A percentile compares a stretch with the other conserved stretches of the same genome.
Conservation (phyloP, 2,888 invertebrate genomes). For the Cylindroiulus punctatus region DNA sequence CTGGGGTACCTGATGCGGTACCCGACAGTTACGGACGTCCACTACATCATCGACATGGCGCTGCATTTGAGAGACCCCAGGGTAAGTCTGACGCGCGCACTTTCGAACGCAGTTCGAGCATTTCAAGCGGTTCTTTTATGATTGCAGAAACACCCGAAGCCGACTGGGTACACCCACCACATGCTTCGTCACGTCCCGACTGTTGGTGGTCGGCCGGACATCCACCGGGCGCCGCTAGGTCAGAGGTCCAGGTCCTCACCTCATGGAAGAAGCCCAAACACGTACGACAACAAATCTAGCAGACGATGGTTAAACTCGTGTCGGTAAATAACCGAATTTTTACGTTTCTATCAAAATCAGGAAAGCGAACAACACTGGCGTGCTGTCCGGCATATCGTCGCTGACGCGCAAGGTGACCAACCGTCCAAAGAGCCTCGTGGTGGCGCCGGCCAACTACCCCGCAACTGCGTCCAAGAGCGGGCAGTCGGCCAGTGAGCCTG, state of each 20-base stretch:
- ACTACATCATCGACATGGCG: conserved; percentile 73
- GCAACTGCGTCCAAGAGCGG: background rate
- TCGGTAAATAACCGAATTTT: too few relatives aligned
- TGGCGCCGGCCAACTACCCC: background rate
- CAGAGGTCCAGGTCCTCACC: background rate
- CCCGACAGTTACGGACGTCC: conserved; percentile 74
- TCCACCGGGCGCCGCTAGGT: conserved; percentile 56
- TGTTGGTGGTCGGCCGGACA: conserved; percentile 57
- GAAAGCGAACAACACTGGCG: conserved; percentile 40
- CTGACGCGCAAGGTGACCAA: conserved; percentile 53
- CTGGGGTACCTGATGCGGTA: conserved; percentile 76
- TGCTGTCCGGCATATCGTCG: conserved; percentile 54
- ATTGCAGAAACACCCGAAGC: conserved; percentile 57
- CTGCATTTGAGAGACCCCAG: conserved; percentile 63
- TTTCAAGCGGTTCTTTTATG: background rate
- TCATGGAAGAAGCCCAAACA: background rate
- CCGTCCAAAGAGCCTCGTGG: conserved; percentile 54
- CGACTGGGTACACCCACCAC: conserved; percentile 55
- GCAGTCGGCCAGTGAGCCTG: conserved; percentile 53
- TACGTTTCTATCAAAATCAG: background rate
- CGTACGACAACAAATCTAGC: background rate
- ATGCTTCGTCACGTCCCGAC: conserved; percentile 56
- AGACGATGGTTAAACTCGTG: too few relatives aligned
- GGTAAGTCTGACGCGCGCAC: conserved; percentile 54
- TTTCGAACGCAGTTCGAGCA: background rate